Percentiles rank a stretch among this genome's conserved stretches.
Evolutionary conservation across 2,888 invertebrate species (phyloP).

Genomic region (Chymomyza amoena): DNA sequence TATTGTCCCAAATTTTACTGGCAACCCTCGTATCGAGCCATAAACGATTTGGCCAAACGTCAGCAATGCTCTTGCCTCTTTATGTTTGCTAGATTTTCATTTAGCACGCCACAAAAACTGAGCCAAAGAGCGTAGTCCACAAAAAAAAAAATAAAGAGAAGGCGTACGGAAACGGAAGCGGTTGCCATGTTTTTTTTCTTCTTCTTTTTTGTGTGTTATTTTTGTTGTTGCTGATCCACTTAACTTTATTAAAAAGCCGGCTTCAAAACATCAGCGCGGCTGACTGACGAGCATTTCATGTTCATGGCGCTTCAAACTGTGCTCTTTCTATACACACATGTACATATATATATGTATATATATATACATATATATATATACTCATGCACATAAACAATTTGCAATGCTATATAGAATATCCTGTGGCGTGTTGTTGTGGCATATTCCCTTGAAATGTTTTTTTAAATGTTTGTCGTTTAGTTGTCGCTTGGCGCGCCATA

Average conservation of each 20-base stretch:
- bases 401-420: conserved; percentile 59
- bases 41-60: conserved; percentile 23
- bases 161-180: neutral
- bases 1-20: conserved; percentile 9
- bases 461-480: conserved; percentile 60
- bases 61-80: neutral
- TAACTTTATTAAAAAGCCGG: conserved; percentile 56
- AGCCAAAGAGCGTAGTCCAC: neutral
- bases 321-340: neutral
- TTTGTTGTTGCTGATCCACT: conserved; percentile 46
- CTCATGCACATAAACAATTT: conserved; percentile 46
- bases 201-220: conserved; percentile 17
- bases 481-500: conserved; percentile 50
- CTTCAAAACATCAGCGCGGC: conserved; percentile 13
- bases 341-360: conserved; percentile 7
- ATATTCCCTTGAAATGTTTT: conserved; percentile 52
- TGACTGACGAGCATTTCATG: conserved; percentile 17
- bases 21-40: neutral
- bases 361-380: neutral
- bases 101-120: conserved; percentile 44
- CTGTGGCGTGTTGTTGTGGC: conserved; percentile 32
- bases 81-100: conserved; percentile 34
- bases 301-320: conserved; percentile 23
- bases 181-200: conserved; percentile 28
- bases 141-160: neutral